A percentile compares a stretch with the other conserved stretches of the same genome.
These are phyloP conservation scores for Papilio dardanus DNA, from an alignment of 1,140 invertebrate species.

Conservation along the genomic window DNA sequence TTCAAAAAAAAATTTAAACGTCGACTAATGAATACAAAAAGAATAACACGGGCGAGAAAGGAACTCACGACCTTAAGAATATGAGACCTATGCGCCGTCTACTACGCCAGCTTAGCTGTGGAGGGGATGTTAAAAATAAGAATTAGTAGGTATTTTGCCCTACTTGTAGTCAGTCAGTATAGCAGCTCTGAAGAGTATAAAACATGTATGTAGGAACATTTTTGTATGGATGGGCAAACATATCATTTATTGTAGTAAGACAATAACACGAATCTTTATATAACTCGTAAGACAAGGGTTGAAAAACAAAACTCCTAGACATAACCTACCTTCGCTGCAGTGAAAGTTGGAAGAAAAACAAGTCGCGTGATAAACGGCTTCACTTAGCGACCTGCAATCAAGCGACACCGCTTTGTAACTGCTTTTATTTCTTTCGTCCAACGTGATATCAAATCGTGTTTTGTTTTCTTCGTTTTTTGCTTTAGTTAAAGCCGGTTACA, in stretches of 20 bases:
- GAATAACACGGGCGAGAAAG: conserved; percentile 27
- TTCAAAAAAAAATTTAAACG: no score
- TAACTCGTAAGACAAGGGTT: conserved; percentile 11
- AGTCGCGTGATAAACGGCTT: conserved; percentile 76
- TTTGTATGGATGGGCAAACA: no score
- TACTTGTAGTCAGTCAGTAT: no score
- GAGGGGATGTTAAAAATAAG: background rate
- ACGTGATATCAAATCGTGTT: background rate
- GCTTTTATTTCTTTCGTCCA: conserved; percentile 45
- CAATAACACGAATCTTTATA: no score
- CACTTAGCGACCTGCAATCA: conserved; percentile 80
- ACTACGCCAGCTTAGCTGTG: conserved; percentile 22
- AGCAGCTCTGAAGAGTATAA: no score
- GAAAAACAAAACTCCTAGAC: conserved; percentile 20
- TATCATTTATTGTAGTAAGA: no score
- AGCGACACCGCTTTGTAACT: conserved; percentile 62
- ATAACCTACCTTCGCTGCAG: conserved; percentile 40
- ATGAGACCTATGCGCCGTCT: conserved; percentile 37
- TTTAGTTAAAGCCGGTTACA: no score
- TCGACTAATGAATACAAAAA: background rate
- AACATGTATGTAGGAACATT: no score
- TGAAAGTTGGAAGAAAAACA: conserved; percentile 59
- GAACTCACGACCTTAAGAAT: conserved; percentile 38
- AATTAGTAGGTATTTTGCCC: no score
- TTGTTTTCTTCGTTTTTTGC: background rate